Conservation (phyloP, 1,140 invertebrate species). For the Drosophila nebulosa region DNA sequence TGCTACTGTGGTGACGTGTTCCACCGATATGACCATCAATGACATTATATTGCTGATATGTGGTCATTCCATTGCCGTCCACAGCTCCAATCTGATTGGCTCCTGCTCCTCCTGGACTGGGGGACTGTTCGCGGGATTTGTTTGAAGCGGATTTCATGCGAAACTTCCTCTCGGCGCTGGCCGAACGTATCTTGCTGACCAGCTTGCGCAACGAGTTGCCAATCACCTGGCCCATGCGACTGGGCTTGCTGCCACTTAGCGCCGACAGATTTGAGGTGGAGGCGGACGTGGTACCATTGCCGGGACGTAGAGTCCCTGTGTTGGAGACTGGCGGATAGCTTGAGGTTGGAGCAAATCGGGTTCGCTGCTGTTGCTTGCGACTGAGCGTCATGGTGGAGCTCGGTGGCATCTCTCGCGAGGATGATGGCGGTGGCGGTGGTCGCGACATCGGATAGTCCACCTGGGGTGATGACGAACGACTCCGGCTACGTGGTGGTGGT, state of each 20-base stretch:
- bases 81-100: constrained; percentile 18
- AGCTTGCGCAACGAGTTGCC: constrained; percentile 89
- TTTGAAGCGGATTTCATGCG: constrained; percentile 82
- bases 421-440: not conserved
- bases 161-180: constrained; percentile 87
- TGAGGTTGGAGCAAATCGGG: constrained; percentile 85
- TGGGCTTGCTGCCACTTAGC: constrained; percentile 62
- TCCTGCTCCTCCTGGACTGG: constrained; percentile 81
- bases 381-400: constrained; percentile 75
- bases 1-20: constrained; percentile 47
- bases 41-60: constrained; percentile 85
- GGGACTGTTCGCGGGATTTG: constrained; percentile 81
- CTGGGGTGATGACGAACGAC: constrained; percentile 81
- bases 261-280: constrained; percentile 63
- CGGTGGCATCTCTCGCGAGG: not conserved
- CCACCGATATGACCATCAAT: constrained; percentile 82
- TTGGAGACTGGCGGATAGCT: constrained; percentile 49
- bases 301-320: constrained; percentile 54
- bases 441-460: constrained; percentile 54
- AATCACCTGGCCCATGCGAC: constrained; percentile 82
- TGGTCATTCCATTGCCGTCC: constrained; percentile 81
- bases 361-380: constrained; percentile 85
- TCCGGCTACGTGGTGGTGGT: constrained; percentile 83
- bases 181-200: constrained; percentile 89
- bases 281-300: constrained; percentile 39